Percentiles rank a stretch among this genome's conserved stretches.
Evolutionary conservation across 2,113 vertebrate genomes (phyloP).

Genomic region (Argyrosomus japonicus): DNA sequence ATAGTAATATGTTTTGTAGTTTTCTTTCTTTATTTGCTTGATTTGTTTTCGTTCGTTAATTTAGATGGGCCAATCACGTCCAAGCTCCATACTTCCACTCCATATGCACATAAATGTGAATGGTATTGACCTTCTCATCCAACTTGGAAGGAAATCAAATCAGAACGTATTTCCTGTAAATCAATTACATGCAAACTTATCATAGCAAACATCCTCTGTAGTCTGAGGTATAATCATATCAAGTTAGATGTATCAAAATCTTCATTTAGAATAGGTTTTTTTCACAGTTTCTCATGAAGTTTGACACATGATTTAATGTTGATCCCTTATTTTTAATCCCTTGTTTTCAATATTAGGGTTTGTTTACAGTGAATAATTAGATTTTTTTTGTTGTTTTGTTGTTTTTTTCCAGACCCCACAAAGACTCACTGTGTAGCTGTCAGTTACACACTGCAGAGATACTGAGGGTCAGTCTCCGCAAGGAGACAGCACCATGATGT

Average conservation of each 20-base stretch:
- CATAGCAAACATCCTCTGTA: not conserved
- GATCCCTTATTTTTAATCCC: not conserved
- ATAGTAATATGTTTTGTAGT: too few species aligned
- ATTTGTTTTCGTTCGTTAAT: too few species aligned
- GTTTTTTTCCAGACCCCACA: conserved; percentile 6
- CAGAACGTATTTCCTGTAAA: too few species aligned
- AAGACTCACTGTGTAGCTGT: conserved; percentile 25
- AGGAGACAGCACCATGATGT: conserved; percentile 4
- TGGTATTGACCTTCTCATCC: not conserved
- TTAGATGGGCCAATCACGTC: too few species aligned
- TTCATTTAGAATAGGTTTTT: too few species aligned
- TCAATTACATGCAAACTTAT: not conserved
- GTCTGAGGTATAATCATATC: too few species aligned
- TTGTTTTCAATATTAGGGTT: not conserved
- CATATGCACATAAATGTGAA: too few species aligned
- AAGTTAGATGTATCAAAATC: not conserved
- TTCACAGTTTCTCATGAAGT: not conserved
- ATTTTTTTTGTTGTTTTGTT: conserved; percentile 1
- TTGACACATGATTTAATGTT: not conserved
- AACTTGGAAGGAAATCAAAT: not conserved
- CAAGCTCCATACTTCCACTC: too few species aligned
- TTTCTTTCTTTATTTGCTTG: too few species aligned
- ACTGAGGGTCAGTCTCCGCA: not conserved
- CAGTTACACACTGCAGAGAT: conserved; percentile 27
- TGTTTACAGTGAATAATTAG: not conserved